Evolutionary conservation across 1,140 invertebrate species (phyloP).

Genomic region (Drosophila dunni): DNA sequence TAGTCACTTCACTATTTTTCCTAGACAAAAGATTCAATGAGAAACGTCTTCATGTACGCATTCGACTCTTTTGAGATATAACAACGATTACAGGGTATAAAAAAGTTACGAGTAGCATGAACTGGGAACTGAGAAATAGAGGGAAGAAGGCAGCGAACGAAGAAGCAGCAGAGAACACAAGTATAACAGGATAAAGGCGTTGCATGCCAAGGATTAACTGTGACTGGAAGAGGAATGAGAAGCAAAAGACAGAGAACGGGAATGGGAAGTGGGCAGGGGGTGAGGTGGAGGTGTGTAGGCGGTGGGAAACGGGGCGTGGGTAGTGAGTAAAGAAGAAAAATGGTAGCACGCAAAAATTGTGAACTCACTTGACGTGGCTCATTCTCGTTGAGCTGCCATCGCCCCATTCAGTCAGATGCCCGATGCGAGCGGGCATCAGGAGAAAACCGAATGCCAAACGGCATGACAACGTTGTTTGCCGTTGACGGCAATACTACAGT

Average conservation of each 20-base stretch:
- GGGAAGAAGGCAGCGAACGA: constrained; percentile 22
- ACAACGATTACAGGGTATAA: constrained; percentile 29
- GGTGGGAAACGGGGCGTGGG: constrained; percentile 10
- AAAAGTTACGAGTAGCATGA: constrained; percentile 10
- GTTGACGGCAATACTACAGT: constrained; percentile 58
- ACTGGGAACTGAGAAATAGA: constrained; percentile 13
- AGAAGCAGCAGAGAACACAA: constrained; percentile 62
- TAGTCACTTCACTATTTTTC: too few species aligned
- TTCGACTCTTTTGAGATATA: neutral
- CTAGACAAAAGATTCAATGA: too few species aligned
- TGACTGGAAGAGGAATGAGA: neutral
- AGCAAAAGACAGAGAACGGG: too few species aligned
- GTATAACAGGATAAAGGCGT: constrained; percentile 81
- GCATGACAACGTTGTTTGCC: constrained; percentile 75
- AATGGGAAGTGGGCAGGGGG: neutral
- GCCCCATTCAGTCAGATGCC: neutral
- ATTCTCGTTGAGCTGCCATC: constrained; percentile 66
- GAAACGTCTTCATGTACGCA: too few species aligned
- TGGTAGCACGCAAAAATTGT: constrained; percentile 80
- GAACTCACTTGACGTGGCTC: constrained; percentile 81
- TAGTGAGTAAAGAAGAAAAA: constrained; percentile 62
- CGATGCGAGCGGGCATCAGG: neutral
- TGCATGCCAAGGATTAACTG: constrained; percentile 81
- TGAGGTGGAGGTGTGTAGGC: neutral
- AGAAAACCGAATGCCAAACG: constrained; percentile 48